Conservation (phyloP, 2,797 vertebrate genomes). For the Florisuga fusca region DNA sequence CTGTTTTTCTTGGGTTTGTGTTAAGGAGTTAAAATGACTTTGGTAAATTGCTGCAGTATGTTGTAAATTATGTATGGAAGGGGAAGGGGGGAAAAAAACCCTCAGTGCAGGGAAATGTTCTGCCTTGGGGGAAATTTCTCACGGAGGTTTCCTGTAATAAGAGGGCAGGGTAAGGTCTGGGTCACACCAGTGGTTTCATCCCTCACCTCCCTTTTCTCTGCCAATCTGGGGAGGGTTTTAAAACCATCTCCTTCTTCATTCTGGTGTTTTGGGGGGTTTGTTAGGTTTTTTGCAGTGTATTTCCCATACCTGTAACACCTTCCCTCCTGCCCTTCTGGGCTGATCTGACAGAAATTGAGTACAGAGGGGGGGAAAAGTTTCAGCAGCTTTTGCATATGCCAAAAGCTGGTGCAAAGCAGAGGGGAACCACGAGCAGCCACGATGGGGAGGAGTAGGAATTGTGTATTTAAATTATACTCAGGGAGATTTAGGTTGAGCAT, state of each 20-base stretch:
- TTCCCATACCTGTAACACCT: neutral
- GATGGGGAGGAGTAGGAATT: neutral
- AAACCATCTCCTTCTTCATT: neutral
- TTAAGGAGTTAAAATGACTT: neutral
- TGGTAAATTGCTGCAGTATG: conserved; percentile 31
- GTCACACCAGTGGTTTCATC: neutral
- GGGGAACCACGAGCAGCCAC: rapidly evolving
- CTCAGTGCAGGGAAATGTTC: neutral
- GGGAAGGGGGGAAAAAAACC: neutral
- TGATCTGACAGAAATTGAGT: neutral
- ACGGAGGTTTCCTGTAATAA: neutral
- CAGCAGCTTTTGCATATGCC: neutral
- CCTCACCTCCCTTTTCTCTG: neutral
- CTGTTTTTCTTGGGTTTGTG: neutral
- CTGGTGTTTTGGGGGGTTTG: neutral
- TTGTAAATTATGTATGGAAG: conserved; percentile 65
- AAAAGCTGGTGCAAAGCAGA: neutral
- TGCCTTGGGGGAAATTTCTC: neutral
- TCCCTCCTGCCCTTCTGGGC: neutral
- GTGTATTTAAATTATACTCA: neutral
- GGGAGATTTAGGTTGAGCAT: neutral
- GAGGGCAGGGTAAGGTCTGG: neutral
- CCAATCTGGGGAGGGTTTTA: neutral
- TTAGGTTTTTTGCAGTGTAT: neutral
- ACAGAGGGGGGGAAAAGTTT: rapidly evolving